Evolutionary conservation across 2,113 vertebrate genomes (phyloP).

Genomic region (Toxotes jaculatrix): DNA sequence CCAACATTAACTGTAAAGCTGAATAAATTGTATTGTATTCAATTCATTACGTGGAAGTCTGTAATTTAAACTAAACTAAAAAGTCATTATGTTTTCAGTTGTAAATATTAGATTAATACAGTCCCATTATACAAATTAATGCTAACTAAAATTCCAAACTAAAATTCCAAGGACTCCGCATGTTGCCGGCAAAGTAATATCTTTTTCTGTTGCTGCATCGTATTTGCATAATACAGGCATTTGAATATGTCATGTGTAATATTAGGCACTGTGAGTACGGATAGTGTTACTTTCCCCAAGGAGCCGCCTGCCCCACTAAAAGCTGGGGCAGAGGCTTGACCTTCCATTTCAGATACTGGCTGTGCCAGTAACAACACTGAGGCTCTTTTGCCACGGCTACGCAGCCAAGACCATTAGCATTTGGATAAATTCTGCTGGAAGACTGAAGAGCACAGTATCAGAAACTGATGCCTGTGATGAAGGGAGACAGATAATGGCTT

Average conservation of each 20-base stretch:
- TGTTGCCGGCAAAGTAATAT: constrained; percentile 17
- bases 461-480: constrained; percentile 57
- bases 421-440: constrained; percentile 56
- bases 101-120: background rate
- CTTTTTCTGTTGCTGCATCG: constrained; percentile 8
- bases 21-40: background rate
- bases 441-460: constrained; percentile 36
- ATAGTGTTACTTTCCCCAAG: constrained; percentile 22
- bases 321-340: constrained; percentile 48
- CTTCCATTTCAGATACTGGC: constrained; percentile 57
- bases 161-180: constrained; percentile 17
- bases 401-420: constrained; percentile 64
- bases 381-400: constrained; percentile 4
- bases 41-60: background rate
- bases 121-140: constrained; percentile 2
- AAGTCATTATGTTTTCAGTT: background rate
- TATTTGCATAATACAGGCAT: constrained; percentile 54
- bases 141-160: constrained; percentile 4
- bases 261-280: constrained; percentile 21
- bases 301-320: constrained; percentile 39
- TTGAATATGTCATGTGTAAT: constrained; percentile 56
- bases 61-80: background rate
- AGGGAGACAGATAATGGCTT: constrained; percentile 73
- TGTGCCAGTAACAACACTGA: constrained; percentile 48
- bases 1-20: background rate